Conservation (phyloP, 2,797 vertebrate species). For the Sternotherus odoratus region DNA sequence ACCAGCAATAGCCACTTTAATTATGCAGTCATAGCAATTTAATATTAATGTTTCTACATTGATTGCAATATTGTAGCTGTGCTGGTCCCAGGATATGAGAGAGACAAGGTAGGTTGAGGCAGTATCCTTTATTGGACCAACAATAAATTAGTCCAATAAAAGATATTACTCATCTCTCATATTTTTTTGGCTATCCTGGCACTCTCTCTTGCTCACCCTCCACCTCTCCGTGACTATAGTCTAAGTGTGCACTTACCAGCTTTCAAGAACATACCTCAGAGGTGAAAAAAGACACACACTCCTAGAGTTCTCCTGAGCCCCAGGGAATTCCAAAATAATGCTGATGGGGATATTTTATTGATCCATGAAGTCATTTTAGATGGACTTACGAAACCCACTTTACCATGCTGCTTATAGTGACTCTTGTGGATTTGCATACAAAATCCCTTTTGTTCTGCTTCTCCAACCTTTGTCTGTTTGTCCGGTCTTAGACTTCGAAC, state of each 20-base stretch:
- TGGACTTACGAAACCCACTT: constrained; percentile 13
- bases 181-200: background rate
- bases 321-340: background rate
- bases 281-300: background rate
- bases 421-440: background rate
- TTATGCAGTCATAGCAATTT: background rate
- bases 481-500: constrained; percentile 49
- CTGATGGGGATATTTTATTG: background rate
- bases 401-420: constrained; percentile 17
- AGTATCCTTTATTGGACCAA: background rate
- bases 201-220: background rate
- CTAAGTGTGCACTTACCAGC: background rate
- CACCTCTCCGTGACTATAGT: background rate
- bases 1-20: background rate
- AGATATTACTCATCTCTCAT: constrained; percentile 15
- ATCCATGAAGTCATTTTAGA: background rate
- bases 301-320: background rate
- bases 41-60: background rate
- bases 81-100: too few relatives aligned
- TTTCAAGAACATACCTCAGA: background rate
- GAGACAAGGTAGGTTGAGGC: too few relatives aligned
- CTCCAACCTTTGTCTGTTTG: background rate
- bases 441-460: background rate
- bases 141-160: background rate
- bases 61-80: too few relatives aligned